These are phyloP conservation scores for Sycophila sp. DNA, from an alignment of 1,140 invertebrate species.

Conservation along the genomic window DNA sequence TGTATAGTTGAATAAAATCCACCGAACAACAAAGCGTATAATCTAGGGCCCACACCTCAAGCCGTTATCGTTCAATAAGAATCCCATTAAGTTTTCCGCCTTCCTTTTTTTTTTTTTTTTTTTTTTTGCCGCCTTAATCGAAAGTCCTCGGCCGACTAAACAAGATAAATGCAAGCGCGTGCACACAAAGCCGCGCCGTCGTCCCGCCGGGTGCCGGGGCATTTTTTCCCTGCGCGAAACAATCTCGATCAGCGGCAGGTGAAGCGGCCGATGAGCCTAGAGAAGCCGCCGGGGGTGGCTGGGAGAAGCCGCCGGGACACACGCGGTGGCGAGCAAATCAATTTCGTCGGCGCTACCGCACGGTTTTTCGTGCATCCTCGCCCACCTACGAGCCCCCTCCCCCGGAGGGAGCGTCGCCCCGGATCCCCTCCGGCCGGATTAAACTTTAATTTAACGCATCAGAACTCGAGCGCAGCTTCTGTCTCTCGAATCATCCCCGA, in stretches of 20 bases:
- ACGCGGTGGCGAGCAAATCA: constrained; percentile 33
- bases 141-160: constrained; percentile 23
- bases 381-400: too few species aligned
- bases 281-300: background rate
- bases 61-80: constrained; percentile 22
- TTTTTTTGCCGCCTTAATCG: constrained; percentile 9
- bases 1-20: too few species aligned
- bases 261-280: constrained; percentile 1
- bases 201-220: background rate
- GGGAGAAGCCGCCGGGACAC: constrained; percentile 31
- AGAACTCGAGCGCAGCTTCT: constrained; percentile 42
- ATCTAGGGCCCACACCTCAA: constrained; percentile 4
- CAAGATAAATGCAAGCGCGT: constrained; percentile 23
- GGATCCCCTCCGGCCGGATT: constrained; percentile 41
- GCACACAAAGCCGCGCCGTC: background rate
- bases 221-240: constrained; percentile 1
- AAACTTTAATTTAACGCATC: constrained; percentile 67
- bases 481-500: constrained; percentile 15
- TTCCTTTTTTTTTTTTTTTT: background rate
- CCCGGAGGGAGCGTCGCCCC: background rate
- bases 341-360: constrained; percentile 25
- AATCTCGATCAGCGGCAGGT: constrained; percentile 12
- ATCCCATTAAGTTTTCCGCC: constrained; percentile 13
- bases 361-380: constrained; percentile 49
- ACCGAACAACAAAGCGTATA: background rate